Conservation (phyloP, 2,113 vertebrate genomes). For the Etia nguti region DNA sequence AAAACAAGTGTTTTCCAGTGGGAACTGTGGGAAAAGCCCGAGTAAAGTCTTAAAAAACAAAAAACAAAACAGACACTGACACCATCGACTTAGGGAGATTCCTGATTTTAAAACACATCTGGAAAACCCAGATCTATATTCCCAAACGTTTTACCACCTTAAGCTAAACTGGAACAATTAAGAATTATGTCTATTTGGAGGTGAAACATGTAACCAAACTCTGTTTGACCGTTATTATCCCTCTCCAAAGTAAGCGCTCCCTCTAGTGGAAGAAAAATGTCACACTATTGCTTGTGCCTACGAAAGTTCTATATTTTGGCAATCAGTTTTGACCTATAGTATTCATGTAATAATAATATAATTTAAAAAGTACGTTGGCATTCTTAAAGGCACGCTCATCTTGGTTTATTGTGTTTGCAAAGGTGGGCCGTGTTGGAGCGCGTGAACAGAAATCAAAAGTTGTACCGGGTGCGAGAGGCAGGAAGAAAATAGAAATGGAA, state of each 20-base stretch:
- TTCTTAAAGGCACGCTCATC: neutral
- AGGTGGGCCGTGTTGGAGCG: neutral
- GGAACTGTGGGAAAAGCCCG: neutral
- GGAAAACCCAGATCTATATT: neutral
- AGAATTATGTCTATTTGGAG: neutral
- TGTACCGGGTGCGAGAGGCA: neutral
- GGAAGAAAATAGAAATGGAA: neutral
- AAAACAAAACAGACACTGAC: neutral
- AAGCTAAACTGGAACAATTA: neutral
- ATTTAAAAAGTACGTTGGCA: neutral
- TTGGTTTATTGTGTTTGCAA: neutral
- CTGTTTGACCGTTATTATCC: neutral
- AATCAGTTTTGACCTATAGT: neutral
- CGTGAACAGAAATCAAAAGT: neutral
- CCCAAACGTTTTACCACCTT: neutral
- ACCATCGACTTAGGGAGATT: neutral
- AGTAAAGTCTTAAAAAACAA: neutral
- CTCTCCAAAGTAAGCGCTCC: constrained; percentile 29
- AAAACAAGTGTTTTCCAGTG: neutral
- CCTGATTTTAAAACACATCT: neutral
- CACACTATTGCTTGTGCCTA: neutral
- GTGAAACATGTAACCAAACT: neutral
- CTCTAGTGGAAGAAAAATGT: constrained; percentile 30
- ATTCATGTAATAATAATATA: neutral
- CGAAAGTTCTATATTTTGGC: neutral